Conservation (phyloP, 1,140 invertebrate species). For the Trachelipus rathkii region DNA sequence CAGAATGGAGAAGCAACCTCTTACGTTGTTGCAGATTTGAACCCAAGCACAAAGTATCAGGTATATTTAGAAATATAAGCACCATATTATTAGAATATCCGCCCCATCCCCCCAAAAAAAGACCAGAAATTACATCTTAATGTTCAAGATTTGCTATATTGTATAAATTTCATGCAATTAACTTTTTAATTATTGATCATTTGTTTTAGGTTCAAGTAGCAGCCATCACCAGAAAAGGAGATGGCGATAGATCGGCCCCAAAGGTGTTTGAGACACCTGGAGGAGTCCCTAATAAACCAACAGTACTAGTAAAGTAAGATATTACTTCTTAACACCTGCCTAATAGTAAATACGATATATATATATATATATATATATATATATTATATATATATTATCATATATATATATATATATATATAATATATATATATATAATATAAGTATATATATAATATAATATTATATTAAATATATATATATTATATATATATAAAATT, state of each 20-base stretch:
- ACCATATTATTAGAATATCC: no score
- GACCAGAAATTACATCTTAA: no score
- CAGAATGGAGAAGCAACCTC: conserved; percentile 70
- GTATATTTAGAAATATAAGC: conserved; percentile 41
- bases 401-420: no score
- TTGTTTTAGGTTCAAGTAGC: conserved; percentile 71
- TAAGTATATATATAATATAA: no score
- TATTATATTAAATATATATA: no score
- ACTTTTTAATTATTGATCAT: conserved; percentile 13
- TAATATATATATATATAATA: no score
- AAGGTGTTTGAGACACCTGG: conserved; percentile 82
- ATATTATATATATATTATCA: no score
- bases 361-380: no score
- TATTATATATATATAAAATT: no score
- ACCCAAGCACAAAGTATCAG: conserved; percentile 89
- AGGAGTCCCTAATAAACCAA: conserved; percentile 83
- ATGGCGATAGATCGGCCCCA: conserved; percentile 79
- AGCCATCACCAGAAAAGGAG: conserved; percentile 87
- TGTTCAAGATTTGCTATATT: no score
- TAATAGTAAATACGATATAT: no score
- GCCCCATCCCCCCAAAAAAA: no score
- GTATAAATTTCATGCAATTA: not conserved
- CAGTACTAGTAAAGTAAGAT: conserved; percentile 73
- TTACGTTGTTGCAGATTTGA: conserved; percentile 77
- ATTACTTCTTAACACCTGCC: not conserved